These are phyloP conservation scores for Gerris buenoi DNA, from an alignment of 1,140 invertebrate genomes.

Conservation along the genomic window DNA sequence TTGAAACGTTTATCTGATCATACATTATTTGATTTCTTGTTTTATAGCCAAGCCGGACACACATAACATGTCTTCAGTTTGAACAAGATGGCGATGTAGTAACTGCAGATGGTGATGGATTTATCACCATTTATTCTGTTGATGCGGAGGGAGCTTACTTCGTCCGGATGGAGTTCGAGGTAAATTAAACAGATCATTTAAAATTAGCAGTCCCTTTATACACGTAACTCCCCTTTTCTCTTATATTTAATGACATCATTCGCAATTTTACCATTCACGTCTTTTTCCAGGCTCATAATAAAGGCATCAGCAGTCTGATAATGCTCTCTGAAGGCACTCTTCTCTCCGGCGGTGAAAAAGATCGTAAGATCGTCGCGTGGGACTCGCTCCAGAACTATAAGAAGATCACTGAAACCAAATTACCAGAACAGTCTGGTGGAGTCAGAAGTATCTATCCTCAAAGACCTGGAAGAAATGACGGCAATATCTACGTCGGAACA, in stretches of 20 bases:
- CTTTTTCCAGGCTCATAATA: slow-evolving; percentile 52
- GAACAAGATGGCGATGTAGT: slow-evolving; percentile 85
- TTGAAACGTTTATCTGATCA: too few species aligned
- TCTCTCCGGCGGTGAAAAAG: slow-evolving; percentile 75
- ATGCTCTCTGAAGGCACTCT: slow-evolving; percentile 79
- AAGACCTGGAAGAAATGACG: slow-evolving; percentile 65
- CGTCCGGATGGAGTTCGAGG: slow-evolving; percentile 70
- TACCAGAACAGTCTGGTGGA: slow-evolving; percentile 68
- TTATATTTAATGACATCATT: too few species aligned
- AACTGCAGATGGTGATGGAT: slow-evolving; percentile 84
- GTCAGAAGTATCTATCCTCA: slow-evolving; percentile 76
- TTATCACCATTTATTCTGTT: slow-evolving; percentile 83
- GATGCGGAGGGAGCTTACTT: slow-evolving; percentile 76
- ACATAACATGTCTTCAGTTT: slow-evolving; percentile 75
- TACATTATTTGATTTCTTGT: background rate
- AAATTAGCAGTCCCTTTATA: too few species aligned
- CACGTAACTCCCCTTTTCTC: too few species aligned
- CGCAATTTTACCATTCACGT: too few species aligned
- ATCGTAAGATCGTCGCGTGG: slow-evolving; percentile 80
- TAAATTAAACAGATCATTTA: too few species aligned
- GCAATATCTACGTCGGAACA: slow-evolving; percentile 83
- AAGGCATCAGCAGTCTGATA: slow-evolving; percentile 67
- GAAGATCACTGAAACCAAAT: slow-evolving; percentile 74
- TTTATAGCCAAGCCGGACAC: slow-evolving; percentile 55
- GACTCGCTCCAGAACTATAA: slow-evolving; percentile 80